Conservation (phyloP, 2,797 vertebrate species). For the Pelodytes ibericus region DNA sequence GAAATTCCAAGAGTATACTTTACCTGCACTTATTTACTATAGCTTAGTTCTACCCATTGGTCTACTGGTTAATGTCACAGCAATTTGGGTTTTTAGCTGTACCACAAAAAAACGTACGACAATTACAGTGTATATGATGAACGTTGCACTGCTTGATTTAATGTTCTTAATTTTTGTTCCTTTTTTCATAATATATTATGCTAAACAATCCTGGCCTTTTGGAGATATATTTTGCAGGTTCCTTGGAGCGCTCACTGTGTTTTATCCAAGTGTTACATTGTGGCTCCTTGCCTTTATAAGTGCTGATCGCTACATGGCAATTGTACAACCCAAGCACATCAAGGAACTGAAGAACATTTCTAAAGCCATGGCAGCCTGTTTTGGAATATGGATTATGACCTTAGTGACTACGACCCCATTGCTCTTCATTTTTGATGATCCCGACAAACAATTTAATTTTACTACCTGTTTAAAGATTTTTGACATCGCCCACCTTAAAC, state of each 20-base stretch:
- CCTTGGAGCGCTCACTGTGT: constrained; percentile 81
- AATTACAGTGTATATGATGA: constrained; percentile 94
- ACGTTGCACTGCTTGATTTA: constrained; percentile 90
- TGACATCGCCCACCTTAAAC: constrained; percentile 84
- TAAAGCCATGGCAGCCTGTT: constrained; percentile 82
- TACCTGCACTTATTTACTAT: constrained; percentile 85
- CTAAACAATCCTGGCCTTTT: constrained; percentile 84
- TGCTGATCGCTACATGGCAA: constrained; percentile 93
- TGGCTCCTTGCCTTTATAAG: constrained; percentile 95
- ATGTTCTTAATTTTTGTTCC: constrained; percentile 85
- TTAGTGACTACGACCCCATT: constrained; percentile 79
- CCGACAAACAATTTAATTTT: constrained; percentile 77
- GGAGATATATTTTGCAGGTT: constrained; percentile 86
- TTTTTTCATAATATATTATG: constrained; percentile 86
- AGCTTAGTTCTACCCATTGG: constrained; percentile 83
- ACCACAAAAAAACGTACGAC: constrained; percentile 94
- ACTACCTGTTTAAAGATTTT: constrained; percentile 90
- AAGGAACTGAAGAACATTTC: constrained; percentile 89
- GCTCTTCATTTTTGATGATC: constrained; percentile 79
- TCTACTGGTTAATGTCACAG: constrained; percentile 84
- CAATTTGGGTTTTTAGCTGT: constrained; percentile 94
- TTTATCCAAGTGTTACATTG: constrained; percentile 93
- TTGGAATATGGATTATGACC: constrained; percentile 89
- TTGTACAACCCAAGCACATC: constrained; percentile 88
- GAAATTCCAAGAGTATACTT: constrained; percentile 78